Percentiles rank a stretch among this genome's conserved stretches.
phyloP scores from a whole-genome alignment of 1,140 invertebrate genomes.

The Cotesia chilonis region DNA sequence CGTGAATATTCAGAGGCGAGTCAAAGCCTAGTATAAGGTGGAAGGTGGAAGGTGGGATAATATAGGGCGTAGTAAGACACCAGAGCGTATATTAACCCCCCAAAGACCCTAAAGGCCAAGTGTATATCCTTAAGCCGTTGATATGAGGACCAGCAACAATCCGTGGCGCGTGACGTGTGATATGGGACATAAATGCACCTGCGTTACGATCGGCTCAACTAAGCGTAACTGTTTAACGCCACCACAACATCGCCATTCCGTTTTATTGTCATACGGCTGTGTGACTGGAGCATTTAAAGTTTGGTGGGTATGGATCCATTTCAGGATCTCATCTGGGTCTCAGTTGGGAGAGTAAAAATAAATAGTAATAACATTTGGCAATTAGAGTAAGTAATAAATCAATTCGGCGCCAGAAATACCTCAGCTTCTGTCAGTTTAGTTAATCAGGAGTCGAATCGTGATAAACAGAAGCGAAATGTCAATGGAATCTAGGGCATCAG shows the following conservation, averaged over 20 bases:
- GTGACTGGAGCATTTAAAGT: no score
- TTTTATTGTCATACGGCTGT: no score
- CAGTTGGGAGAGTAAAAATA: no score
- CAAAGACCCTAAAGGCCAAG: slow-evolving; percentile 5
- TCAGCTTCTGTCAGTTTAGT: neutral
- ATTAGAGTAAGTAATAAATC: no score
- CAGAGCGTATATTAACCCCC: neutral
- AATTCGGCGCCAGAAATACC: neutral
- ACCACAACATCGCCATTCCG: no score
- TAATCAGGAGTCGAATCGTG: neutral
- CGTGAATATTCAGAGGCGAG: no score
- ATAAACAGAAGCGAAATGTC: slow-evolving; percentile 16
- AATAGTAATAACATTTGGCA: no score
- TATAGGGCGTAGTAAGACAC: no score
- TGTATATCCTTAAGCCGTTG: slow-evolving; percentile 11
- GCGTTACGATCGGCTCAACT: slow-evolving; percentile 45
- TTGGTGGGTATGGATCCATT: no score
- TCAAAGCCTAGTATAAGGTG: no score
- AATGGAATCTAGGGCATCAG: slow-evolving; percentile 14
- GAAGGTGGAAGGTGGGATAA: no score
- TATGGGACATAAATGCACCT: slow-evolving; percentile 43
- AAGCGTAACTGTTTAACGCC: slow-evolving; percentile 42
- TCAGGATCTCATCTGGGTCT: no score
- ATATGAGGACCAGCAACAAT: slow-evolving; percentile 31
- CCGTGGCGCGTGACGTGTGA: slow-evolving; percentile 41